Evolutionary conservation across 2,797 vertebrate genomes (phyloP).

Genomic region (Enteromius paludinosus): DNA sequence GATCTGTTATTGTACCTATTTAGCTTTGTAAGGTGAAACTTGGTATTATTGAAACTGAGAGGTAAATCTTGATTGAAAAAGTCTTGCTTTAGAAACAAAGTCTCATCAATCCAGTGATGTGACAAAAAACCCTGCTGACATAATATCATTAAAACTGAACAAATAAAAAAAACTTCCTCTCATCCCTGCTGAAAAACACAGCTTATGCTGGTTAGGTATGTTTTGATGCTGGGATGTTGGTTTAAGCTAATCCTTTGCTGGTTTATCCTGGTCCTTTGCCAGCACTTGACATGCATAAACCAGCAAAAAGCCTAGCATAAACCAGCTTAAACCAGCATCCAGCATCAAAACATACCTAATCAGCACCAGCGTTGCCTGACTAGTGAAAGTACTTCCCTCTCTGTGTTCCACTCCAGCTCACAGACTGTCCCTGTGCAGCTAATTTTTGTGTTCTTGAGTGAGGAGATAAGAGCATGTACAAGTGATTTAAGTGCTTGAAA

Average conservation of each 20-base stretch:
- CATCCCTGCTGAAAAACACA: neutral
- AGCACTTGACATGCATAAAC: too few species aligned
- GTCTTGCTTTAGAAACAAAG: neutral
- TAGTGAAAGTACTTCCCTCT: neutral
- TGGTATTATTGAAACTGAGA: neutral
- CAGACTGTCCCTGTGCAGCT: neutral
- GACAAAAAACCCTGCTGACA: neutral
- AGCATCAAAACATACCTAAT: too few species aligned
- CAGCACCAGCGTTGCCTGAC: neutral
- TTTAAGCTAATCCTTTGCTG: too few species aligned
- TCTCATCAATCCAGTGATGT: neutral
- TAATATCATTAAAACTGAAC: neutral
- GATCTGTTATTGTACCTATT: neutral
- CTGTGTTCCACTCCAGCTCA: too few species aligned
- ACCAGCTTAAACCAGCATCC: too few species aligned
- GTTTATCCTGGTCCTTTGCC: too few species aligned
- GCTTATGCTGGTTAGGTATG: too few species aligned
- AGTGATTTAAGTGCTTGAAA: neutral
- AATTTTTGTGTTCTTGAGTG: neutral
- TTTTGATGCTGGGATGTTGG: too few species aligned
- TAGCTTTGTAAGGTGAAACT: neutral
- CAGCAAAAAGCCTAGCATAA: too few species aligned
- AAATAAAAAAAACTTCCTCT: neutral
- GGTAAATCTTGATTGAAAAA: neutral
- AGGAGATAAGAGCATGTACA: neutral